Conservation (phyloP, 2,113 vertebrate species). For the Tinamus guttatus region DNA sequence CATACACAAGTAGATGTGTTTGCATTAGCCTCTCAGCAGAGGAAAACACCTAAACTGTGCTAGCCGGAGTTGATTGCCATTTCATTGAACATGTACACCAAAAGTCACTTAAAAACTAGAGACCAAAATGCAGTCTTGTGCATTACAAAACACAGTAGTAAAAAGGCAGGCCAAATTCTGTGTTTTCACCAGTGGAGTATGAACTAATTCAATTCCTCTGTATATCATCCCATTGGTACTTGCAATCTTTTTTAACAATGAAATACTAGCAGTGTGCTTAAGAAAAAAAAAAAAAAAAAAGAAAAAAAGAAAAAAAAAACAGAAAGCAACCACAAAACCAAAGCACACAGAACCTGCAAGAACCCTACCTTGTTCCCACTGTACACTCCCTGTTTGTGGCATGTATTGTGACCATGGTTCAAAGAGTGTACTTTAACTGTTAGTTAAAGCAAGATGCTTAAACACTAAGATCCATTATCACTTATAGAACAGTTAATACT, state of each 20-base stretch:
- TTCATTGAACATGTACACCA: constrained; percentile 50
- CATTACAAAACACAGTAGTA: constrained; percentile 56
- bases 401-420: constrained; percentile 85
- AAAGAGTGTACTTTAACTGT: constrained; percentile 81
- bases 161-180: constrained; percentile 45
- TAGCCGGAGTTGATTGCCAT: constrained; percentile 40
- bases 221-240: constrained; percentile 63
- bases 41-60: constrained; percentile 40
- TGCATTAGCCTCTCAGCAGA: constrained; percentile 48
- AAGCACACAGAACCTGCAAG: constrained; percentile 66
- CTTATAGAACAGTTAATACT: constrained; percentile 83
- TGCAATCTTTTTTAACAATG: constrained; percentile 65
- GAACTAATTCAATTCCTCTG: constrained; percentile 61
- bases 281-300: neutral
- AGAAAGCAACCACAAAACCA: constrained; percentile 38
- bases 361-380: constrained; percentile 54
- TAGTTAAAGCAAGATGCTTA: constrained; percentile 76
- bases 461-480: constrained; percentile 71
- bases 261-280: constrained; percentile 66
- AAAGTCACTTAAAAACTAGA: constrained; percentile 48
- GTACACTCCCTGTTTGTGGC: constrained; percentile 72
- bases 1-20: constrained; percentile 61
- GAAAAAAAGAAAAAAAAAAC: neutral
- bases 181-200: constrained; percentile 29
- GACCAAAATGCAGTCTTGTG: constrained; percentile 54